phyloP scores from a whole-genome alignment of 2,797 vertebrate species.

The Erethizon dorsatum region DNA sequence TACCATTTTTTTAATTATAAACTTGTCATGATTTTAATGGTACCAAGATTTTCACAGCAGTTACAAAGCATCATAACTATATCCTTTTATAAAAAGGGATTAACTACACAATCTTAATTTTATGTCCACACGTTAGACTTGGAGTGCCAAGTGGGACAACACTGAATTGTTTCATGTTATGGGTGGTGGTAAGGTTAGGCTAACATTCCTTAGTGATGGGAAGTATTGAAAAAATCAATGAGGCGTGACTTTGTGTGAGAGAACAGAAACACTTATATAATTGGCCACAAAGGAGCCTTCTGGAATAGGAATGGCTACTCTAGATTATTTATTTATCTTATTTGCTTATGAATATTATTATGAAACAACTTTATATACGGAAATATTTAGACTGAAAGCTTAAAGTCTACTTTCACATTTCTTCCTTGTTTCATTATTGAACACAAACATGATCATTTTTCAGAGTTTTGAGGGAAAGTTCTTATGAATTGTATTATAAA shows the following conservation, averaged over 20 bases:
- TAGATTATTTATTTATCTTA: background rate
- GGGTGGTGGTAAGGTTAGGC: background rate
- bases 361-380: background rate
- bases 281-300: background rate
- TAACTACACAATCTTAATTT: background rate
- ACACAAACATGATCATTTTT: background rate
- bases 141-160: background rate
- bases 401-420: background rate
- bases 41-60: background rate
- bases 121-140: background rate
- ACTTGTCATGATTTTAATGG: background rate
- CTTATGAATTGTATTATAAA: slow-evolving; percentile 2
- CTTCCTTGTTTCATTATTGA: background rate
- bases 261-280: background rate
- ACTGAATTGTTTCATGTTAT: background rate
- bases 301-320: background rate
- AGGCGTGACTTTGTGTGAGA: background rate
- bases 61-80: background rate
- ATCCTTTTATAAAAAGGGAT: background rate
- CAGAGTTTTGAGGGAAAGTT: background rate
- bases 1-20: background rate
- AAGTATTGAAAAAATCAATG: background rate
- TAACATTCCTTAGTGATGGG: background rate
- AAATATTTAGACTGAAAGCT: background rate
- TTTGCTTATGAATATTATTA: background rate